These are phyloP conservation scores for Porites divaricata DNA, from an alignment of 92 coral and sea anemone genomes.

Conservation along the genomic window DNA sequence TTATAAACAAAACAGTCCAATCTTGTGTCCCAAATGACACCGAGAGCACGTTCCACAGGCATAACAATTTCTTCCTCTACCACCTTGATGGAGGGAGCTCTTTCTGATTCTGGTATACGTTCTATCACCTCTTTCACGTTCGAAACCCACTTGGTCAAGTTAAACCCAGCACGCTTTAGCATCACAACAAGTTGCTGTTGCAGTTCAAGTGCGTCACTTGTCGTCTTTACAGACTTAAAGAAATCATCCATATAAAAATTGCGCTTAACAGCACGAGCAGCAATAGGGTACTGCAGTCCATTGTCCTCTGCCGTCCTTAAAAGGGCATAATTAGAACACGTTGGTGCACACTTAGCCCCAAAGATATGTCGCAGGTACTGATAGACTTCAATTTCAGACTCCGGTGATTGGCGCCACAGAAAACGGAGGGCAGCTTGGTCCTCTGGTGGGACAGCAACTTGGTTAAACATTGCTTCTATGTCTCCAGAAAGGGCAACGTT, in stretches of 20 bases:
- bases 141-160: slow-evolving; percentile 54
- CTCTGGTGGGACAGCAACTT: slow-evolving; percentile 52
- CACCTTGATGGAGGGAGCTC: slow-evolving; percentile 32
- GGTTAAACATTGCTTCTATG: slow-evolving; percentile 67
- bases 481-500: slow-evolving; percentile 62
- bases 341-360: slow-evolving; percentile 48
- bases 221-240: slow-evolving; percentile 24
- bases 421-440: slow-evolving; percentile 59
- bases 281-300: slow-evolving; percentile 41
- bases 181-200: slow-evolving; percentile 10
- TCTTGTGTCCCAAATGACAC: slow-evolving; percentile 47
- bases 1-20: slow-evolving; percentile 43
- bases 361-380: slow-evolving; percentile 53
- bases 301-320: slow-evolving; percentile 47
- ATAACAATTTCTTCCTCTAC: slow-evolving; percentile 8
- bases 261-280: slow-evolving; percentile 47
- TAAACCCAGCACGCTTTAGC: slow-evolving; percentile 24
- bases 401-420: slow-evolving; percentile 51
- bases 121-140: slow-evolving; percentile 24
- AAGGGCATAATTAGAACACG: slow-evolving; percentile 60
- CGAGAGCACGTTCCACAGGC: slow-evolving; percentile 48
- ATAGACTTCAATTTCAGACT: slow-evolving; percentile 39
- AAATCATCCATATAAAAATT: slow-evolving; percentile 53
- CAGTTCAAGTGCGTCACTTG: slow-evolving; percentile 13
- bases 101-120: slow-evolving; percentile 22